A percentile compares a stretch with the other conserved stretches of the same genome.
These are phyloP conservation scores for Ellobius talpinus DNA, from an alignment of 2,113 vertebrate genomes.

Conservation along the genomic window DNA sequence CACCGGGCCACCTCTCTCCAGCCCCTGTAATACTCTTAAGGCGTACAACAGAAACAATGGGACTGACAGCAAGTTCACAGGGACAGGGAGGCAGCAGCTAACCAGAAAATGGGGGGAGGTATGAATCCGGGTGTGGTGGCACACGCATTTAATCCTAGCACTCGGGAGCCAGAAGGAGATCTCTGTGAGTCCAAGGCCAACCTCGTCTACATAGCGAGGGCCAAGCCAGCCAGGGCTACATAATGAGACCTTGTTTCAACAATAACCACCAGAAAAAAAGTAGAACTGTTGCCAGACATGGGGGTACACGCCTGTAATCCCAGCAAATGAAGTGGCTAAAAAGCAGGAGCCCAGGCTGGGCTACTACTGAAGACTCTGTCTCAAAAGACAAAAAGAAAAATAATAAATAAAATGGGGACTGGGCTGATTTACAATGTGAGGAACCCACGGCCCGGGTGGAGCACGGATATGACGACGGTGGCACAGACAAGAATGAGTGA, in stretches of 20 bases:
- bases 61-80: background rate
- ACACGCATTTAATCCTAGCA: background rate
- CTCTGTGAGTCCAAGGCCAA: background rate
- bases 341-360: background rate
- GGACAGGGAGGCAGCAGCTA: background rate
- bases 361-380: background rate
- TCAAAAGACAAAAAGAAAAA: background rate
- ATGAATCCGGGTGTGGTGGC: background rate
- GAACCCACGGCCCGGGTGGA: background rate
- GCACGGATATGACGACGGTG: background rate
- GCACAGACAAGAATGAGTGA: background rate
- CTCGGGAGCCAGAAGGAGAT: background rate
- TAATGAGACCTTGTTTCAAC: background rate
- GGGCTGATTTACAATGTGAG: background rate
- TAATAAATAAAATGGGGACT: too few species aligned
- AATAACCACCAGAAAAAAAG: background rate
- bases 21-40: background rate
- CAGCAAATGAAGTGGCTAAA: too few species aligned
- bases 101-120: background rate
- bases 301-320: too few species aligned
- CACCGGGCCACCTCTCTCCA: background rate
- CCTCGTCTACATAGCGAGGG: background rate
- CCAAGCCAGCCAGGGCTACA: background rate
- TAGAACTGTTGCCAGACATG: background rate
- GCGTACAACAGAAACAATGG: background rate